phyloP scores from a whole-genome alignment of 2,113 vertebrate genomes.

The Microcebus murinus region DNA sequence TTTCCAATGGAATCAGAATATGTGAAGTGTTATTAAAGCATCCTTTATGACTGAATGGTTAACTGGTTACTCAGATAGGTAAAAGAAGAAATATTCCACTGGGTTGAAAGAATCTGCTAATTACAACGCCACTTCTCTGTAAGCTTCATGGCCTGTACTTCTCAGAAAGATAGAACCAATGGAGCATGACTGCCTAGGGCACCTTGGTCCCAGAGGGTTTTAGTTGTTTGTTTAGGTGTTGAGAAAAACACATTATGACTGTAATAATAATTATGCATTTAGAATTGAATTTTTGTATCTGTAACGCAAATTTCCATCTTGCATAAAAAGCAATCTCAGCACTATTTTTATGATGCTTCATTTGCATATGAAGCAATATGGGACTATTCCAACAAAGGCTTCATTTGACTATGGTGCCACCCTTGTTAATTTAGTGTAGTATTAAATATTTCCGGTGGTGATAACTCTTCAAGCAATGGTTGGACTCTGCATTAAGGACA shows the following conservation, averaged over 20 bases:
- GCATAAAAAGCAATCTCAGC: conserved; percentile 61
- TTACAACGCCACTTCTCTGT: conserved; percentile 51
- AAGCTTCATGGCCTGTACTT: neutral
- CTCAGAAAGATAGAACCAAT: conserved; percentile 45
- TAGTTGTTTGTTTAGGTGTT: conserved; percentile 77
- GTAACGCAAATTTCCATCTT: conserved; percentile 19
- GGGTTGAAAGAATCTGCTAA: conserved; percentile 50
- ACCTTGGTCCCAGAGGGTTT: conserved; percentile 27
- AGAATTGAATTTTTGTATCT: conserved; percentile 71
- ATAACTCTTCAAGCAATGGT: neutral
- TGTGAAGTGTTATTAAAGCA: conserved; percentile 82
- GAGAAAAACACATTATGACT: conserved; percentile 51
- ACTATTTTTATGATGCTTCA: conserved; percentile 64
- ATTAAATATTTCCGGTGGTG: neutral
- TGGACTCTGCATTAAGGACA: neutral
- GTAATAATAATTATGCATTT: conserved; percentile 69
- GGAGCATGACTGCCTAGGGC: conserved; percentile 33
- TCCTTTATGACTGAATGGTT: conserved; percentile 77
- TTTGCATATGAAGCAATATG: conserved; percentile 66
- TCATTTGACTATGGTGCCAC: neutral
- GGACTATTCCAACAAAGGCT: neutral
- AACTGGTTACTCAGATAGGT: conserved; percentile 74
- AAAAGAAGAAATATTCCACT: conserved; percentile 54
- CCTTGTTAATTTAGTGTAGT: conserved; percentile 63
- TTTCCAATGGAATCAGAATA: conserved; percentile 81